Base-by-base conservation (phyloP, 2,888 invertebrate species). In the Acrocera orbiculus region DNA sequence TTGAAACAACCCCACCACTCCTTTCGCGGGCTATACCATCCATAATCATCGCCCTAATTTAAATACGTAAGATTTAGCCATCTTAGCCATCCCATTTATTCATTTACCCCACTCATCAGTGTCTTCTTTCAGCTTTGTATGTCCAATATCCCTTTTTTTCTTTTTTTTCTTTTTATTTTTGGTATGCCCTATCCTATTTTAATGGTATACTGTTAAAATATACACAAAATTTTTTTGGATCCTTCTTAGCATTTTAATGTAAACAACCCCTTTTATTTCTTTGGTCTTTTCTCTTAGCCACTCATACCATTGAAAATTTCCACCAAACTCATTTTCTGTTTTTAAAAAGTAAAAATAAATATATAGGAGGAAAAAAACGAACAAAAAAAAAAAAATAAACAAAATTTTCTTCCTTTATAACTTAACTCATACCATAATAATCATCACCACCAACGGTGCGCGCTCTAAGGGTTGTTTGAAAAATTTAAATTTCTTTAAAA, bases 21-120 rank as follows among this genome's bases (percentile, higher is more conserved):
- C 33, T 33, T 33, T 33, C 27, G 33, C 33, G 33, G 27, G 33
- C 33, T 33, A 33, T n/a, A n/a, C n/a, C 33, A 26, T 20, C 33
- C 42, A 46, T 45, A 47, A 47, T 47, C 47, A 47, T 47, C 47
- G 44, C 43, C 44, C 46, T 47, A 47, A 47, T 47, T 47, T 47
- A 45, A 47, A 47, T 47, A 47, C 45, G 45, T 44, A 45, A 40
- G 42, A 30, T 25, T 26, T 33, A 27, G 33, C 27, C 26, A 26
- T 33, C 33, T 20, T 26, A 33, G 27, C 33, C 26, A 33, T 33
- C 33, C 33, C 15, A 27, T 11, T 27, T 20, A 17, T 20, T 14
- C 27, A 26, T 27, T 27, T 15, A 10, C 33, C 27, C 14, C 33
- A 14, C 9, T 17, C 10, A 20, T 4, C 33, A 14, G 7, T 14